Conservation (phyloP, 2,888 invertebrate genomes). For the Beris chalybata region DNA sequence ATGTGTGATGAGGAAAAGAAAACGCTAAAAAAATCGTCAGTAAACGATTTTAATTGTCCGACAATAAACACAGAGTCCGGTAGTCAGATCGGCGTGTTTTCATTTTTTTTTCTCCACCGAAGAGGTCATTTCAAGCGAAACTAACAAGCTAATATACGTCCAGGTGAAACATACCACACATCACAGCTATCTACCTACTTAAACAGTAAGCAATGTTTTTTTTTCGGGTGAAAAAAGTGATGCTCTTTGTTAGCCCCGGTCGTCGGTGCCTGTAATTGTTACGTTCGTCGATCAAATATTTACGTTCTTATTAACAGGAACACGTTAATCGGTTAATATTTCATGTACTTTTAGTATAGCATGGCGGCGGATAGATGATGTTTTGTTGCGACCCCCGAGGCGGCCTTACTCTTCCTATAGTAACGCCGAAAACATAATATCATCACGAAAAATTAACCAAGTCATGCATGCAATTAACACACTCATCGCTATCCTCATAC, state of each 20-base stretch:
- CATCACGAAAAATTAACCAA: conserved; percentile 10
- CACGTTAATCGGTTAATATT: conserved; percentile 34
- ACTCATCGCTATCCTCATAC: not conserved
- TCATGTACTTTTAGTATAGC: not conserved
- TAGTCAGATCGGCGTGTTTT: too few species aligned
- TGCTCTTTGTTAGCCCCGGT: conserved; percentile 16
- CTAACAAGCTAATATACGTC: conserved; percentile 26
- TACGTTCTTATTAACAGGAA: conserved; percentile 35
- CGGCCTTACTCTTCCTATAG: not conserved
- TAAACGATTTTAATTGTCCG: too few species aligned
- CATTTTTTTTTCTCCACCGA: too few species aligned
- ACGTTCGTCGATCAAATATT: conserved; percentile 34
- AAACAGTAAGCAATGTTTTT: conserved; percentile 3
- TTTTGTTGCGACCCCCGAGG: not conserved
- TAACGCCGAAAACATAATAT: not conserved
- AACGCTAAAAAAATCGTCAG: too few species aligned
- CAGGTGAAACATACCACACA: conserved; percentile 23
- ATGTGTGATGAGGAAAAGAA: too few species aligned
- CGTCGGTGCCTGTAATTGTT: conserved; percentile 32
- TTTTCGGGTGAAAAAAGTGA: not conserved
- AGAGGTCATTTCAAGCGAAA: conserved; percentile 24
- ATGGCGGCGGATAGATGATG: conserved; percentile 1
- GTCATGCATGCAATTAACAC: conserved; percentile 25
- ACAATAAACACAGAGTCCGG: too few species aligned
- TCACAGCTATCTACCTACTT: conserved; percentile 1